phyloP scores from a whole-genome alignment of 2,888 invertebrate genomes.

The Ophion obscuratus region DNA sequence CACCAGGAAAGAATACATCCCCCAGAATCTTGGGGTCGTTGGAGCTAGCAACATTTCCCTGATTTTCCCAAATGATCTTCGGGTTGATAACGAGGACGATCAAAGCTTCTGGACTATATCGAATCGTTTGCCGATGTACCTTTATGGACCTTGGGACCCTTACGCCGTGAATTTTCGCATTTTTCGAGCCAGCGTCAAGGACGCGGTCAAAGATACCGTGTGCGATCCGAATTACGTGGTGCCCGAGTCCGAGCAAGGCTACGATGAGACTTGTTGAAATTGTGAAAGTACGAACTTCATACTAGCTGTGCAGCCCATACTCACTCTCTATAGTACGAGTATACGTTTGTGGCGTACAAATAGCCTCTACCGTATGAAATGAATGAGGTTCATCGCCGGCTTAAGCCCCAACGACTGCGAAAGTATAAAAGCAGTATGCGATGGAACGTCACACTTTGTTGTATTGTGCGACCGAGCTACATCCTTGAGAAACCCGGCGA shows the following conservation, averaged over 20 bases:
- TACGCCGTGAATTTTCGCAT: constrained; percentile 91
- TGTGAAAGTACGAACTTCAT: constrained; percentile 54
- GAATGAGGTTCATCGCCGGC: background rate
- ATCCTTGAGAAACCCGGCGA: constrained; percentile 38
- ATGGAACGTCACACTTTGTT: constrained; percentile 2
- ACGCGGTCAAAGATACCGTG: constrained; percentile 88
- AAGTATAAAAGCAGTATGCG: constrained; percentile 48
- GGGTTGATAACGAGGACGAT: constrained; percentile 88
- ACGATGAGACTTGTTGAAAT: constrained; percentile 78
- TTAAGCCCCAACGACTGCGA: constrained; percentile 21
- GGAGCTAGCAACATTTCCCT: constrained; percentile 88
- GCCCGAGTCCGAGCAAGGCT: constrained; percentile 74
- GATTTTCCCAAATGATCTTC: constrained; percentile 92
- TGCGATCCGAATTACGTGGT: constrained; percentile 87
- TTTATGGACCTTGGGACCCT: constrained; percentile 87
- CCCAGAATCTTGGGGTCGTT: constrained; percentile 87
- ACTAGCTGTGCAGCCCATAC: background rate
- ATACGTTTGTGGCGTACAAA: background rate
- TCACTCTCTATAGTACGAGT: background rate
- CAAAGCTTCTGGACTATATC: constrained; percentile 92
- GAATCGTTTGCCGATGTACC: constrained; percentile 90
- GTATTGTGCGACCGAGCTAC: constrained; percentile 12
- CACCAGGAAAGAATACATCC: constrained; percentile 88
- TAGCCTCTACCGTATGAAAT: background rate
- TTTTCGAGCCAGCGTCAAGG: constrained; percentile 87